Evolutionary conservation across 1,140 invertebrate species (phyloP), one percentile per base, ranked within the genome.

Genomic region (Drosophila parabipectinata): DNA sequence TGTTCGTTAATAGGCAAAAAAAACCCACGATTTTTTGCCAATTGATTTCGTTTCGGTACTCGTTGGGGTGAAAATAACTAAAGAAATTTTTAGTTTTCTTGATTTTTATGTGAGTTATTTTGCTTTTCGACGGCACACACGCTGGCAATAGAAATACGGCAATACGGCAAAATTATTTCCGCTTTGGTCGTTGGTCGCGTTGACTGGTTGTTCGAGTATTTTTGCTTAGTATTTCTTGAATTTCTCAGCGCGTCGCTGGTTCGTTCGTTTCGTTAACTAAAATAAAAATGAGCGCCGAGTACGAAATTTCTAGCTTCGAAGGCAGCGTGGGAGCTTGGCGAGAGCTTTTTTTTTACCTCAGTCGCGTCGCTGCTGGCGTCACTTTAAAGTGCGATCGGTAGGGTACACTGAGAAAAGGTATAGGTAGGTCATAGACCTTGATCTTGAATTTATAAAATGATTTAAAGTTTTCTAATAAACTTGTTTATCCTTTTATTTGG

Each of bases 261-360:
- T 85, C 83, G 82, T 85, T 85, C 82, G 82, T 82, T 85, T 87
- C 82, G 82, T 85, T 88, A 72, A 85, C 82, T 85, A 85, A 85
- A 85, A 61, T 85, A 76, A 82, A 74, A 85, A 75, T 85, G 82
- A 85, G 77, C 63, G 57, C 30, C 64, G 58, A 39, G 52, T 44
- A 62, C 58, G 66, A 52, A 75, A 69, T 62, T 66, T 73, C 77
- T 87, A 62, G 57, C 71, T 74, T 52, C 30, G 32, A 64, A 52
- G 39, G 24, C 52, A 61, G 47, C 58, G 54, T 55, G 55, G 60
- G 60, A 77, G 82, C 82, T 74, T 81, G 76, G 18, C 21, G 34
- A 30, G 72, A 72, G 58, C 64, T 44, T 59, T 62, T 39, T 39
- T 28, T 34, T 21, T 41, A 66, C 32, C 26, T 41, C 62, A 44